Evolutionary conservation across 35 echinoderm and acorn worm species (phyloP).

Genomic region (Apostichopus californicus): DNA sequence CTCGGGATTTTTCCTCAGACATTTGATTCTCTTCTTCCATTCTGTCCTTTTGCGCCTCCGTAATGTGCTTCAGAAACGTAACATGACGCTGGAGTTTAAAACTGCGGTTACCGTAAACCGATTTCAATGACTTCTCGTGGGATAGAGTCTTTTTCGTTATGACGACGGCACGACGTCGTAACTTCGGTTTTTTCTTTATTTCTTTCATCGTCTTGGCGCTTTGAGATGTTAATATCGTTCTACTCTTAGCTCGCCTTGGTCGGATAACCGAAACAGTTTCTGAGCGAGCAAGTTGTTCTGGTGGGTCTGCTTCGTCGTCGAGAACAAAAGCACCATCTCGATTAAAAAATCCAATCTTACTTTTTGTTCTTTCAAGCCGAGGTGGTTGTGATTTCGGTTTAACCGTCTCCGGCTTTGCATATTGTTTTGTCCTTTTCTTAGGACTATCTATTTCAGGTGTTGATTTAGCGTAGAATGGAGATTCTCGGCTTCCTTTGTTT

Average conservation of each 20-base stretch:
- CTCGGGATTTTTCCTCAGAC: slow-evolving; percentile 30
- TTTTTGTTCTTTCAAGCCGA: slow-evolving; percentile 13
- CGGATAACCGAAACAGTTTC: slow-evolving; percentile 21
- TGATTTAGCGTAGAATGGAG: slow-evolving; percentile 51
- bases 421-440: not conserved
- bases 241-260: not conserved
- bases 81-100: slow-evolving; percentile 74
- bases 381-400: not conserved
- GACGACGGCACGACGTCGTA: slow-evolving; percentile 57
- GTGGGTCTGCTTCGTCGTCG: slow-evolving; percentile 5
- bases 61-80: slow-evolving; percentile 73
- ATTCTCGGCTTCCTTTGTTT: not conserved
- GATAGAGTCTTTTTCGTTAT: slow-evolving; percentile 82
- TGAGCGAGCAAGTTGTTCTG: not conserved
- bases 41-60: slow-evolving; percentile 52
- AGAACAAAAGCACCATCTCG: slow-evolving; percentile 21
- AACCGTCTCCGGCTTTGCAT: not conserved
- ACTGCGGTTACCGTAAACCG: slow-evolving; percentile 76
- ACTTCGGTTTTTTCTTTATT: slow-evolving; percentile 29
- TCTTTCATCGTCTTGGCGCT: slow-evolving; percentile 24
- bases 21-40: slow-evolving; percentile 63
- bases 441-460: slow-evolving; percentile 36
- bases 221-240: slow-evolving; percentile 9
- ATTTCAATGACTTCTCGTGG: slow-evolving; percentile 65
- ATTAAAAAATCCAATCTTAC: slow-evolving; percentile 43